Evolutionary conservation across 2,888 invertebrate species (phyloP).

Genomic region (Zonitis immaculata): DNA sequence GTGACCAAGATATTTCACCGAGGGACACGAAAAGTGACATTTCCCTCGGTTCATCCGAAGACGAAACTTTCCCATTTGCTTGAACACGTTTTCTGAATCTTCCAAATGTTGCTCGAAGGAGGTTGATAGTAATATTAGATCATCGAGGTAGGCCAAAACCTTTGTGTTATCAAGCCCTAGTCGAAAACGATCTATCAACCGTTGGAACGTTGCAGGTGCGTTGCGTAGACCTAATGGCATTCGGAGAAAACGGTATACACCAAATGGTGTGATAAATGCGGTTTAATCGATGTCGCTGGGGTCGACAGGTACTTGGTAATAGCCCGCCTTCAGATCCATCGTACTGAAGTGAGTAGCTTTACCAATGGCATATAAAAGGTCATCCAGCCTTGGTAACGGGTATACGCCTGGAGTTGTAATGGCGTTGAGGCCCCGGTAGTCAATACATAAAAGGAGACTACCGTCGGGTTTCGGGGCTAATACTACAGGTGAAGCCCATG

Average conservation of each 20-base stretch:
- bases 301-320: conserved; percentile 15
- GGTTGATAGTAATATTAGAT: conserved; percentile 27
- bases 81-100: conserved; percentile 22
- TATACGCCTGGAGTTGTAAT: conserved; percentile 10
- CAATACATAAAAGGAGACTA: conserved; percentile 3
- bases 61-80: conserved; percentile 17
- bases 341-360: conserved; percentile 14
- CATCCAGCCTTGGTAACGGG: conserved; percentile 11
- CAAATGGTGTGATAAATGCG: conserved; percentile 30
- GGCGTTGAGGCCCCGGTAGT: conserved; percentile 9
- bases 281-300: conserved; percentile 17
- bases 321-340: conserved; percentile 20
- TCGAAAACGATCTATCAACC: conserved; percentile 26
- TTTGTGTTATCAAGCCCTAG: conserved; percentile 20
- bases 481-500: conserved; percentile 14
- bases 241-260: conserved; percentile 21
- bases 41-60: conserved; percentile 25
- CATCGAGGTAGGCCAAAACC: conserved; percentile 29
- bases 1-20: conserved; percentile 25
- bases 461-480: conserved; percentile 13
- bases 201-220: conserved; percentile 29
- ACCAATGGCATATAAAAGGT: conserved; percentile 8
- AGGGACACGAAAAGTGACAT: conserved; percentile 20
- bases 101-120: conserved; percentile 25
- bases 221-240: conserved; percentile 31